phyloP scores from a whole-genome alignment of 2,888 invertebrate species.

The Ennomos erosarius region DNA sequence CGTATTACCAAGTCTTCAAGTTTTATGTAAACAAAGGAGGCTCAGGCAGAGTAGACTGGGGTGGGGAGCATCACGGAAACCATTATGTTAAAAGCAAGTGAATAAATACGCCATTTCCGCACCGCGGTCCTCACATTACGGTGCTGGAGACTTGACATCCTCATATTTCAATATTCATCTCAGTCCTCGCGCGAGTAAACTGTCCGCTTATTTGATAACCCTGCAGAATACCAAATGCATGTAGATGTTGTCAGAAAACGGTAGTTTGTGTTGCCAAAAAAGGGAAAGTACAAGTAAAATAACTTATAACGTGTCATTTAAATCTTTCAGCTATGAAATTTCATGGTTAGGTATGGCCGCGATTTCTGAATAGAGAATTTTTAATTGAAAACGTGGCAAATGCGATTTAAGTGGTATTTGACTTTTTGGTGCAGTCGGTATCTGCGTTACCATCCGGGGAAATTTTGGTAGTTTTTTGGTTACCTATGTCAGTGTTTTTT shows the following conservation, averaged over 20 bases:
- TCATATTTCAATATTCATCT: slow-evolving; percentile 43
- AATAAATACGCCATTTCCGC: slow-evolving; percentile 42
- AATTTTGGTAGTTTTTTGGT: no score
- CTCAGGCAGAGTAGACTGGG: slow-evolving; percentile 12
- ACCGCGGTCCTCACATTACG: slow-evolving; percentile 23
- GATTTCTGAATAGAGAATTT: no score
- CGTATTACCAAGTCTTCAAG: slow-evolving; percentile 15
- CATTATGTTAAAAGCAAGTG: slow-evolving; percentile 42
- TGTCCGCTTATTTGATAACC: slow-evolving; percentile 24
- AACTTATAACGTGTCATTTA: no score
- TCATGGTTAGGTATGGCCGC: no score
- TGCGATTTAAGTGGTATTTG: no score
- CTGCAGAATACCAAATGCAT: slow-evolving; percentile 18
- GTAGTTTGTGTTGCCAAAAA: no score
- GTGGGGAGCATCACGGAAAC: slow-evolving; percentile 26
- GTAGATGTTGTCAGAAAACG: slow-evolving; percentile 11
- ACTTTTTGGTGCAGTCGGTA: no score
- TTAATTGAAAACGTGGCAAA: no score
- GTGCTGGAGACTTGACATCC: slow-evolving; percentile 29
- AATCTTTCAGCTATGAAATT: no score
- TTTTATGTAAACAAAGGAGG: slow-evolving; percentile 37
- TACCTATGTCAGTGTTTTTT: no score
- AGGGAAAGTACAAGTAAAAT: no score
- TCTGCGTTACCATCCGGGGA: no score
- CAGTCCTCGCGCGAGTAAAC: slow-evolving; percentile 23